phyloP scores from a whole-genome alignment of 2,797 vertebrate genomes.

The Zalophus californianus region DNA sequence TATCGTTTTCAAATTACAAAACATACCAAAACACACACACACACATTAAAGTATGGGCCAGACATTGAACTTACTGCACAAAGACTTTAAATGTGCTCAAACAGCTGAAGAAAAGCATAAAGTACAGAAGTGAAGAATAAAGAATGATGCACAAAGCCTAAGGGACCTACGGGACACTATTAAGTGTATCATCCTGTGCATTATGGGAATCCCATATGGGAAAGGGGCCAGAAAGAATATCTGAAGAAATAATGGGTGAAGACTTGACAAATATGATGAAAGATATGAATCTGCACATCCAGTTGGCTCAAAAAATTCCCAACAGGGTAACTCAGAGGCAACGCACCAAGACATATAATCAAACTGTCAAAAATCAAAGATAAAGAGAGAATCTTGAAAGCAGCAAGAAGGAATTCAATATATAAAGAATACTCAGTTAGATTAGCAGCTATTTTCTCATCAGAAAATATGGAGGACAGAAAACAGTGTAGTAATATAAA shows the following conservation, averaged over 20 bases:
- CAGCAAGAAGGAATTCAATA: neutral
- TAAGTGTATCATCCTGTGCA: neutral
- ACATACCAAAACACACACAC: neutral
- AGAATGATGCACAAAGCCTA: neutral
- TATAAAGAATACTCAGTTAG: neutral
- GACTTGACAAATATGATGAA: neutral
- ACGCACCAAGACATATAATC: neutral
- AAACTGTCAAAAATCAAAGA: neutral
- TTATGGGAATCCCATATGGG: neutral
- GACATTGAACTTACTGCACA: neutral
- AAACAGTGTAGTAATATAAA: neutral
- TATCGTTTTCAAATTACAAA: neutral
- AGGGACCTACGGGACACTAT: accelerated
- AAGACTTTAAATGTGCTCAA: neutral
- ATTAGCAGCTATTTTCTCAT: neutral
- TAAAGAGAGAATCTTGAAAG: neutral
- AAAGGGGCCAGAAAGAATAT: neutral
- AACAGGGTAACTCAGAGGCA: neutral
- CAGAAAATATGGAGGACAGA: neutral
- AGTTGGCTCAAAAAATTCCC: neutral
- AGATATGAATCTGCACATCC: neutral
- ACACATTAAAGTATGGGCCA: neutral
- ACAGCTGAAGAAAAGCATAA: neutral
- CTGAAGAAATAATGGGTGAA: neutral
- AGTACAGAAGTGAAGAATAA: neutral